Evolutionary conservation across 2,888 invertebrate genomes (phyloP), one percentile per base, ranked within the genome.

Genomic region (Palloptera scutellata): DNA sequence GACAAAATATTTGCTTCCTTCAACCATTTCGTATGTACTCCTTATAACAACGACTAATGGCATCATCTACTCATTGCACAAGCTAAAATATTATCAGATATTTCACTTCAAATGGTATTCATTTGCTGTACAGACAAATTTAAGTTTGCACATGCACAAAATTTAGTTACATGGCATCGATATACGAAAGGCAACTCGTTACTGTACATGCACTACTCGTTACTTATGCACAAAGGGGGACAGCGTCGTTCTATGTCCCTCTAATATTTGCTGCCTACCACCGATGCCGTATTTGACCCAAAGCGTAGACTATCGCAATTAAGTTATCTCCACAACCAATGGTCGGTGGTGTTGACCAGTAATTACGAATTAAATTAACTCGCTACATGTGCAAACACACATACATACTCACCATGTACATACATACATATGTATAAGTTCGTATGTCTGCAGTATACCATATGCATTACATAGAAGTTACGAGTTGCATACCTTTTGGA

Each of bases 341-440:
- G 54, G 54, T 43, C 40, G 61, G 40, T 51, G 52, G 10, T 19
- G 59, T 52, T 59, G 58, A 63, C 63, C 63, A 62, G 54, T 67
- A 67, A 67, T 67, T 67, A 45, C 63, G 63, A 63, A 67, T 67
- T 67, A 54, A 69, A 69, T 69, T 66, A 69, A 69, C 64, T 69
- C 67, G 67, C 69, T 67, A 59, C 62, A 59, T 20, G 41, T 43
- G n/a, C 53, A 15, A 43, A 40, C 40, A 13, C 55, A n/a, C 57
- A 45, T 41, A n/a, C 53, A 45, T n/a, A 19, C 48, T 17, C 61
- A 64, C 48, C 41, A 20, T 15, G 17, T n/a, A n/a, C n/a, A n/a
- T n/a, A 64, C 13, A 15, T 30, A 15, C 48, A 51, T 48, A 43
- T 45, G 48, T 19, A 11, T 20, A 57, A 48, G 55, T 20, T 45